Conservation (phyloP, 2,113 vertebrate species). For the Aviceda subcristata region DNA sequence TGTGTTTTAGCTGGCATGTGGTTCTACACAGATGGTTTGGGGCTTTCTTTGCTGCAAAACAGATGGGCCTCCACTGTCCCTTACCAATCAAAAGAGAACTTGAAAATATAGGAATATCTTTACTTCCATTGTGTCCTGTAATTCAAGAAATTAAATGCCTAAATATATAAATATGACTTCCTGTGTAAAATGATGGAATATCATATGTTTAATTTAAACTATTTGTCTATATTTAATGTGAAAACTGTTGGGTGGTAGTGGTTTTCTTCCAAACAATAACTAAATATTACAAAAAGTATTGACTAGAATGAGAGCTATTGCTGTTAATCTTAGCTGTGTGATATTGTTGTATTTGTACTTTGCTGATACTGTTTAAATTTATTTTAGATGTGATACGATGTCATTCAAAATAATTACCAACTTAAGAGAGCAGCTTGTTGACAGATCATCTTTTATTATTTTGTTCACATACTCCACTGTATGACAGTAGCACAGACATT, state of each 20-base stretch:
- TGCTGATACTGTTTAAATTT: conserved; percentile 68
- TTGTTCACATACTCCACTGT: conserved; percentile 67
- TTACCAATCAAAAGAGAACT: conserved; percentile 84
- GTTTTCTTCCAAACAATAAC: conserved; percentile 68
- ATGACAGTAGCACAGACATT: conserved; percentile 68
- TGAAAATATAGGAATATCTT: conserved; percentile 82
- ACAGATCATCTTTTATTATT: conserved; percentile 72
- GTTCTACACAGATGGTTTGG: conserved; percentile 93
- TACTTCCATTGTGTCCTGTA: conserved; percentile 78
- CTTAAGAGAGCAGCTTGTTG: conserved; percentile 71
- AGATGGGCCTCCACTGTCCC: conserved; percentile 94
- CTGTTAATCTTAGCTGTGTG: conserved; percentile 74
- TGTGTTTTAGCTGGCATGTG: conserved; percentile 86
- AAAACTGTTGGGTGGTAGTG: conserved; percentile 60
- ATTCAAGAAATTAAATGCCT: conserved; percentile 81
- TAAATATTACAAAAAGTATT: conserved; percentile 69
- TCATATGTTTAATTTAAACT: conserved; percentile 77
- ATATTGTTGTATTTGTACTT: conserved; percentile 76
- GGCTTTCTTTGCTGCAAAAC: conserved; percentile 95
- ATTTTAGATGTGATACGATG: conserved; percentile 66
- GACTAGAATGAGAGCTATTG: conserved; percentile 66
- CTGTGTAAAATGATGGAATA: conserved; percentile 72
- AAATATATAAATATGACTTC: conserved; percentile 76
- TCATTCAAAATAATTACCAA: conserved; percentile 71
- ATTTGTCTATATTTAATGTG: conserved; percentile 74